These are phyloP conservation scores for Tragelaphus strepsiceros DNA, from an alignment of 2,113 vertebrate genomes.

Conservation along the genomic window DNA sequence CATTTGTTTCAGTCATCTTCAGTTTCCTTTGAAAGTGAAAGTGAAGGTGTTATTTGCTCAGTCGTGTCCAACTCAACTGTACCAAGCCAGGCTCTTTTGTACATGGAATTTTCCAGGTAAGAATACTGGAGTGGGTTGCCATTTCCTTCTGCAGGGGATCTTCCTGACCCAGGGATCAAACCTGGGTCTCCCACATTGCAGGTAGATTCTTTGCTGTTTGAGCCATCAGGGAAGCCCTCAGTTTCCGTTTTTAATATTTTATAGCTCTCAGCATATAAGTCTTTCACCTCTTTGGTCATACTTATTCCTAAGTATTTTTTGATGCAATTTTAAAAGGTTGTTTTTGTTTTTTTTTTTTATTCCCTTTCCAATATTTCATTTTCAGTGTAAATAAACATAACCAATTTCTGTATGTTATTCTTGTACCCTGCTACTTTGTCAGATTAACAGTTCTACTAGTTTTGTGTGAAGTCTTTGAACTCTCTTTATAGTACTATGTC, in stretches of 20 bases:
- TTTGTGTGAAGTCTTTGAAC: neutral
- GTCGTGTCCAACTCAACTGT: neutral
- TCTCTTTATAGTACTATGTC: neutral
- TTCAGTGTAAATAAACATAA: neutral
- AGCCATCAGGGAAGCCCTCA: neutral
- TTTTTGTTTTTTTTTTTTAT: neutral
- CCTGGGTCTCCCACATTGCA: neutral
- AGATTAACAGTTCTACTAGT: neutral
- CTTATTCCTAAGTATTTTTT: neutral
- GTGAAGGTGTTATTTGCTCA: neutral
- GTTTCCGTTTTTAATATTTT: neutral
- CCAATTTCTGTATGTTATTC: neutral
- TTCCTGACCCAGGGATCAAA: neutral
- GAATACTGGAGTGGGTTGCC: neutral
- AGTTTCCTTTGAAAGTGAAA: neutral
- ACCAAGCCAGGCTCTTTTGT: neutral
- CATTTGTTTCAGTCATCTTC: neutral
- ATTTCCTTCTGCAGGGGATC: neutral
- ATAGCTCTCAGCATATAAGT: neutral
- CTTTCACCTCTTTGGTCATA: neutral
- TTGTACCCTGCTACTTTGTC: neutral
- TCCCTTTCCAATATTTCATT: neutral
- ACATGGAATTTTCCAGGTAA: neutral
- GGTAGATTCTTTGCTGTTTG: neutral
- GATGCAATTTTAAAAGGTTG: neutral